A percentile compares a stretch with the other conserved stretches of the same genome.
Conservation (phyloP, 2,888 invertebrate genomes). For the Ornithoptera alexandrae region DNA sequence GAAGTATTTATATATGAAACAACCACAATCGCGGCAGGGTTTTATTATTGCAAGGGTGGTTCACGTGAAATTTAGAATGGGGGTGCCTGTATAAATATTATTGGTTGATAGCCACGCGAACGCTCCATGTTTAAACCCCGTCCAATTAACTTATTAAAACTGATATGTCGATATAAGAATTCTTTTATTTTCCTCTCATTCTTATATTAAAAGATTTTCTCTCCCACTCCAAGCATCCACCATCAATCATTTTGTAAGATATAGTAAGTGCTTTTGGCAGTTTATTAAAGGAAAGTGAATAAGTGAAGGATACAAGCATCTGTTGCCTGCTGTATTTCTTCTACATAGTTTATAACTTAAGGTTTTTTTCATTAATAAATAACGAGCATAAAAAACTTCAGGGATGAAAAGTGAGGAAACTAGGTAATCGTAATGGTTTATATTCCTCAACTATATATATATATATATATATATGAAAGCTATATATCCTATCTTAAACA, state of each 20-base stretch:
- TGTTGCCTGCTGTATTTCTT: background rate
- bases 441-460: no score
- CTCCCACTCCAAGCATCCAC: constrained; percentile 3
- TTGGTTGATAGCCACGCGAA: constrained; percentile 43
- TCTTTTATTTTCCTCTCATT: constrained; percentile 32
- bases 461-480: no score
- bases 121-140: constrained; percentile 43
- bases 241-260: constrained; percentile 26
- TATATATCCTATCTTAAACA: no score
- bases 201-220: constrained; percentile 30
- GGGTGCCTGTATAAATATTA: constrained; percentile 36
- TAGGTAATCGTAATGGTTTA: no score
- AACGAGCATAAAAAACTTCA: no score
- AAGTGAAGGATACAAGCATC: constrained; percentile 16
- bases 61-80: background rate
- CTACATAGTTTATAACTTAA: no score
- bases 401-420: no score
- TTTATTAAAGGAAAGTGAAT: constrained; percentile 21
- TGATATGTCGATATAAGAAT: constrained; percentile 45
- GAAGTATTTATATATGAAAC: no score
- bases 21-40: background rate
- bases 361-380: no score
- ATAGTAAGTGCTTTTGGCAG: constrained; percentile 23
- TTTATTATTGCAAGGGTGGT: background rate
- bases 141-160: constrained; percentile 62